These are phyloP conservation scores for Centropristis striata DNA, from an alignment of 2,113 vertebrate species.

Conservation along the genomic window DNA sequence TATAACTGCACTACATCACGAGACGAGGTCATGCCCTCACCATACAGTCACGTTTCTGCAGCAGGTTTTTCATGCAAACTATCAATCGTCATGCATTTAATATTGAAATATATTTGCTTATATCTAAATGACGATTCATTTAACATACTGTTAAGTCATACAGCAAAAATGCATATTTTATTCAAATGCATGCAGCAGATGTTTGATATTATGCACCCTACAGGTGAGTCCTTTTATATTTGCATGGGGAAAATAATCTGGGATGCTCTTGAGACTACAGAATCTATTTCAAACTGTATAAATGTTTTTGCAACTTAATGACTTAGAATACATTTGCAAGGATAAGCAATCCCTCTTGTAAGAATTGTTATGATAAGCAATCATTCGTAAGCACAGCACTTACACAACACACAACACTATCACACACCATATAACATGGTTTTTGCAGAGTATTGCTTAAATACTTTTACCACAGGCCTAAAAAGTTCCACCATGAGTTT, in stretches of 20 bases:
- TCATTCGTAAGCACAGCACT: background rate
- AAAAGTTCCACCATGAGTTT: slow-evolving; percentile 34
- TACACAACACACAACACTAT: slow-evolving; percentile 3
- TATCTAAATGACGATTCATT: too few relatives aligned
- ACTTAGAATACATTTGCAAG: background rate
- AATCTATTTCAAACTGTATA: background rate
- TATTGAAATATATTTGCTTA: background rate
- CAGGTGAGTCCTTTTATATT: background rate
- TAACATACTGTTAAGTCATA: background rate
- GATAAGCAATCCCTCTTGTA: background rate
- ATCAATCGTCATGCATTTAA: background rate
- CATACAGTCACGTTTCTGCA: background rate
- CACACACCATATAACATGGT: background rate
- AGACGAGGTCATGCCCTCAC: background rate
- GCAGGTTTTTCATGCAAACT: background rate
- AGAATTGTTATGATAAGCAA: background rate
- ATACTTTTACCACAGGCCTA: slow-evolving; percentile 40
- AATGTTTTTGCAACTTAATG: background rate
- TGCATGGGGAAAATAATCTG: background rate
- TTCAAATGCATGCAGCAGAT: background rate
- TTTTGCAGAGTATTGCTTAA: slow-evolving; percentile 7
- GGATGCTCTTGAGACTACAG: background rate
- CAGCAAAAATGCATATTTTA: too few relatives aligned
- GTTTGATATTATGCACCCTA: background rate
- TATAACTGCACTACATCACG: slow-evolving; percentile 19